phyloP scores from a whole-genome alignment of 1,140 invertebrate species.

The Plectrocnemia conspersa region DNA sequence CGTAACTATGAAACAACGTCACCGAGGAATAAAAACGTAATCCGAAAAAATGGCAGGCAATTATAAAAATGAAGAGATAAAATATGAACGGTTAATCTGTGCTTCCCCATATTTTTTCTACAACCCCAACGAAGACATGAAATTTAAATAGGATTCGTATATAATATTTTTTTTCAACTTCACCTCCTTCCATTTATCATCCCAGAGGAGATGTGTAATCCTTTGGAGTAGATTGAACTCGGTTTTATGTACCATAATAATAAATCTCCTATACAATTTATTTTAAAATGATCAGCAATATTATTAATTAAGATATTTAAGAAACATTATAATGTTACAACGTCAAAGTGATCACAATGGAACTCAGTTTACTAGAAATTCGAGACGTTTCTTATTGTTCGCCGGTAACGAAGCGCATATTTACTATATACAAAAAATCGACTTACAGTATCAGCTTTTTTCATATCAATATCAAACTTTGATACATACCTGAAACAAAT shows the following conservation, averaged over 20 bases:
- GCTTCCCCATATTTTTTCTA: too few species aligned
- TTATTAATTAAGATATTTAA: too few species aligned
- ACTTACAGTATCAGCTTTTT: too few species aligned
- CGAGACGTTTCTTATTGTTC: neutral
- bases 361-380: neutral
- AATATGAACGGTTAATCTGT: conserved; percentile 36
- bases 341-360: neutral
- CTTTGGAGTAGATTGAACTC: conserved; percentile 20
- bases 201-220: conserved; percentile 35
- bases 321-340: neutral
- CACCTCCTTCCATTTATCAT: conserved; percentile 35
- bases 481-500: conserved; percentile 4
- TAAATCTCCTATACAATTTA: too few species aligned
- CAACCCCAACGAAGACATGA: conserved; percentile 12
- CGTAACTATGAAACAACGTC: too few species aligned
- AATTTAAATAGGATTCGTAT: conserved; percentile 35
- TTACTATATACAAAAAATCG: too few species aligned
- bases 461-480: too few species aligned
- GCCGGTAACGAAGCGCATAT: neutral
- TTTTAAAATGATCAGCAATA: too few species aligned
- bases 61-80: conserved; percentile 37
- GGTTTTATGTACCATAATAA: too few species aligned
- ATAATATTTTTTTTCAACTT: conserved; percentile 31
- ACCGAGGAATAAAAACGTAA: conserved; percentile 33
- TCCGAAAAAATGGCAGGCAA: conserved; percentile 36